Base-by-base conservation (phyloP, 53 echinoderm and acorn worm species). In the Mesocentrotus franciscanus region DNA sequence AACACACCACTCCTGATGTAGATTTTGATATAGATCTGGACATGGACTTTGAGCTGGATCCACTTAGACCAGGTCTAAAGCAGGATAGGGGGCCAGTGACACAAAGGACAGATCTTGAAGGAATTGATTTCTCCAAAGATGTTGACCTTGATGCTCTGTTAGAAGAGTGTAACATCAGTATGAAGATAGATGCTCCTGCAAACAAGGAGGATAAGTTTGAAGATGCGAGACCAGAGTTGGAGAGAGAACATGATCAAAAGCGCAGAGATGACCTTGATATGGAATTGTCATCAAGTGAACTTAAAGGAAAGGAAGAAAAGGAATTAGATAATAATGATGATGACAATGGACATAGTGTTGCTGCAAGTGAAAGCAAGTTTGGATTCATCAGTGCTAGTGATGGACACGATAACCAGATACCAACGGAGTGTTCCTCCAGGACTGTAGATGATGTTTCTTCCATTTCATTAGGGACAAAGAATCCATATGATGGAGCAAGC, bases 31-130 rank as follows among this genome's bases (percentile, higher is more conserved):
- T 94, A 24, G 95, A 85, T 49, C 60, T 85, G 29, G 95, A 94
- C 87, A 32, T 94, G 70, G 95, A 94, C 87, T 85, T 94, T n/a
- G 95, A 94, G 29, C 87, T 94, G 0, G 87, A 94, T 68, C 95
- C 95, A 68, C 70, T 94, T 14, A 85, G 49, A 94, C 62, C 85
- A 62, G 55, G 56, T n/a, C 71, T 78, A 4, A n/a, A 57, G 4
- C 60, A 94, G 78, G 36, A 12, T 22, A 60, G 10, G 2, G 62
- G 60, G 13, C 60, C 10, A 1, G 68, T 13, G 55, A 68, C 20
- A 60, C 20, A 61, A 85, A 89, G 87, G 15, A 85, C 70, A 85
- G 95, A 94, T 9, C 71, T 85, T 16, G 95, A 85, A 94, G 95
- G 95, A 17, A 94, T 94, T 13, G 87, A 94, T 55, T 94, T 94